Evolutionary conservation across 2,888 invertebrate species (phyloP), one percentile per base, ranked within the genome.

Genomic region (Drosophila monieri): DNA sequence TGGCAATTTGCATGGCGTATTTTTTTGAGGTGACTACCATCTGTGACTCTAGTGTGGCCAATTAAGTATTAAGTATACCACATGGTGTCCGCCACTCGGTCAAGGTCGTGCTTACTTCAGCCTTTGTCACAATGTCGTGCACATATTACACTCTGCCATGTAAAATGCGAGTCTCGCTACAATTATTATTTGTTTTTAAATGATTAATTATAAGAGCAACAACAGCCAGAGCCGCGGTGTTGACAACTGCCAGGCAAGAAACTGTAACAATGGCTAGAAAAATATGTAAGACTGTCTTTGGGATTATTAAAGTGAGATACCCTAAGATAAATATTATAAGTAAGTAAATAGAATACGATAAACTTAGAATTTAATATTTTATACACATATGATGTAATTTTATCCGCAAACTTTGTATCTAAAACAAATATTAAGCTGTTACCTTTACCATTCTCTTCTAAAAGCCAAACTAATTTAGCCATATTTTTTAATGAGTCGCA

Each of bases 51-150:
- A 51, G 51, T 51, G 60, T 37, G 51, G 62, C 66, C 85, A 88
- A 88, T 88, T 88, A 88, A 79, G 75, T 85, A 85, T 83, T 88
- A 88, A 80, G 86, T 83, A 83, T 83, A 74, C 88, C 86, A 75
- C 78, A 85, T 69, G 80, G 65, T 88, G 86, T 84, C 77, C 80
- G 84, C 79, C 67, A 74, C 30, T 35, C 75, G 75, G 83, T 88
- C 83, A 84, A 88, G 83, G 83, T 86, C 86, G 70, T 27, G 37
- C 55, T 58, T 57, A 58, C 52, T 53, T 54, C 52, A 25, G 37
- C 53, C 53, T 49, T 69, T 74, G 60, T 71, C 69, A 58, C 79
- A 80, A 88, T 83, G 78, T 88, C 83, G 85, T 87, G 81, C 85
- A 76, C 64, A 66, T 18, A 41, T 76, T 81, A 79, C 79, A 85